Percentiles rank a stretch among this genome's conserved stretches.
Conservation (phyloP, 2,888 invertebrate species). For the Eristalinus aeneus region DNA sequence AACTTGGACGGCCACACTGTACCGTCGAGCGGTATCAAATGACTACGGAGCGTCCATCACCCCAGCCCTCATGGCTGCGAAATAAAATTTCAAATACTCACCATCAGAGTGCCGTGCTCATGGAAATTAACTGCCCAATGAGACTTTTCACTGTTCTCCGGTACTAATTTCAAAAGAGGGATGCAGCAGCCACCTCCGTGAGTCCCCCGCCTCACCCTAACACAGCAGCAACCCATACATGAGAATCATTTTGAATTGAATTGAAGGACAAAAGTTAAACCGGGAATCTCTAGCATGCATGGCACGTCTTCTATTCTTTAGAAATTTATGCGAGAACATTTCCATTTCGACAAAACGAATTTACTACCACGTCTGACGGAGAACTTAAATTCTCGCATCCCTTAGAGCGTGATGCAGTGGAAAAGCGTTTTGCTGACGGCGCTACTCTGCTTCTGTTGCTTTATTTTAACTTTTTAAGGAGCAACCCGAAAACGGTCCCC, state of each 20-base stretch:
- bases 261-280: conserved; percentile 51
- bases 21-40: background rate
- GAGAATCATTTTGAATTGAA: conserved; percentile 44
- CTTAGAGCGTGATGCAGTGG: conserved; percentile 9
- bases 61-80: background rate
- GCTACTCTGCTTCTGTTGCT: background rate
- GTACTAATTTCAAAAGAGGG: conserved; percentile 38
- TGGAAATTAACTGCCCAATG: conserved; percentile 53
- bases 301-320: conserved; percentile 60
- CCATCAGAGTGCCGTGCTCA: conserved; percentile 17
- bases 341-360: conserved; percentile 60
- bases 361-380: conserved; percentile 43
- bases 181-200: conserved; percentile 24
- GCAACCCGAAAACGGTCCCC: background rate
- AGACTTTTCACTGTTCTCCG: conserved; percentile 34
- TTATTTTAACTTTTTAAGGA: background rate
- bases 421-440: conserved; percentile 9
- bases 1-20: conserved; percentile 26
- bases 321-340: conserved; percentile 66
- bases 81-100: conserved; percentile 46
- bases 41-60: background rate
- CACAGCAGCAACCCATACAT: background rate
- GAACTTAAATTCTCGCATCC: conserved; percentile 47
- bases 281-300: conserved; percentile 31
- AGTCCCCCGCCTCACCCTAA: background rate